Percentiles rank a stretch among this genome's conserved stretches.
These are phyloP conservation scores for Drosophila cardini DNA, from an alignment of 1,140 invertebrate genomes.

Conservation along the genomic window DNA sequence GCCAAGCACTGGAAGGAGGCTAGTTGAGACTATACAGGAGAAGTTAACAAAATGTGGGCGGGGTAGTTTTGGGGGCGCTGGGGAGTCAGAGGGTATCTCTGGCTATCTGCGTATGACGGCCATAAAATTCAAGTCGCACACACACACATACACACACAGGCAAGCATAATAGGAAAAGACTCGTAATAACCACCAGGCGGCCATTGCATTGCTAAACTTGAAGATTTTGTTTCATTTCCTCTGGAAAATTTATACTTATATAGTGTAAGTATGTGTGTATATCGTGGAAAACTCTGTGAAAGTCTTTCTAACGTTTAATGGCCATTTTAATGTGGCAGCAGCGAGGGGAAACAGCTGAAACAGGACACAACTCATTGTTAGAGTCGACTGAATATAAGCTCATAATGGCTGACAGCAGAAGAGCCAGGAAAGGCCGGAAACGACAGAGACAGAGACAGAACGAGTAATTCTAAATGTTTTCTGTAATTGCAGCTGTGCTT, in stretches of 20 bases:
- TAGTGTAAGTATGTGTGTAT: too few species aligned
- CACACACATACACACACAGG: background rate
- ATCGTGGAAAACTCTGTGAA: background rate
- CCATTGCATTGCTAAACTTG: slow-evolving; percentile 65
- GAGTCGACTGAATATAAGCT: slow-evolving; percentile 3
- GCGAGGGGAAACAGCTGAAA: background rate
- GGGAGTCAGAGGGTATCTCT: slow-evolving; percentile 6
- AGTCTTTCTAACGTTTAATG: slow-evolving; percentile 52
- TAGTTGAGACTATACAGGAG: background rate
- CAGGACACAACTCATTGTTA: slow-evolving; percentile 10
- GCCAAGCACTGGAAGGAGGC: background rate
- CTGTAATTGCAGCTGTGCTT: slow-evolving; percentile 61
- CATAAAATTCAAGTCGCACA: slow-evolving; percentile 79
- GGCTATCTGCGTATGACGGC: slow-evolving; percentile 77
- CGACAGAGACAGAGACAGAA: background rate
- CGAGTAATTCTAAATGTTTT: slow-evolving; percentile 15
- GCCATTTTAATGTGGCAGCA: slow-evolving; percentile 64
- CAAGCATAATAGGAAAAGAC: background rate
- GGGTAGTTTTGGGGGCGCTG: background rate
- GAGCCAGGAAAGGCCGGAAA: background rate
- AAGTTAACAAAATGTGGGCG: background rate
- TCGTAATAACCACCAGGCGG: slow-evolving; percentile 76
- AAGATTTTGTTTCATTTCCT: slow-evolving; percentile 69
- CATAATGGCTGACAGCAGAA: slow-evolving; percentile 1
- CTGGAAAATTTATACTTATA: slow-evolving; percentile 49